Evolutionary conservation across 2,113 vertebrate genomes (phyloP).

Genomic region (Orientallactaga bullata): DNA sequence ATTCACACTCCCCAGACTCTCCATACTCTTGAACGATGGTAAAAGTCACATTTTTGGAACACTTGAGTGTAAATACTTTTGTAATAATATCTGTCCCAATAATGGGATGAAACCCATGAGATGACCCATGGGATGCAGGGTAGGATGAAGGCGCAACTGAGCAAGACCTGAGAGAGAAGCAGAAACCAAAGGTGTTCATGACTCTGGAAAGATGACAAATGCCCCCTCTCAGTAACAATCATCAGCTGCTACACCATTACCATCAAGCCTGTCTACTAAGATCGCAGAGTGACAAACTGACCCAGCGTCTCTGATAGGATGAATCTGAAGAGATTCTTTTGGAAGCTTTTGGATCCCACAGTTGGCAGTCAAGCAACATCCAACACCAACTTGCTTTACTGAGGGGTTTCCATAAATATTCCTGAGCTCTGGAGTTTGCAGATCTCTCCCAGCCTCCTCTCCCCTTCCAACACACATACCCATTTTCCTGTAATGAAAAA

Average conservation of each 20-base stretch:
- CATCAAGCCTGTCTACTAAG: not conserved
- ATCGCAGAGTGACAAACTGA: not conserved
- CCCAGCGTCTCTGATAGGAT: not conserved
- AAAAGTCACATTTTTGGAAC: slow-evolving; percentile 1
- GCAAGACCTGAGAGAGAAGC: not conserved
- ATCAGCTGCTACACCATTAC: not conserved
- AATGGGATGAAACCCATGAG: not conserved
- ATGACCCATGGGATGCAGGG: not conserved
- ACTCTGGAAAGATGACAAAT: not conserved
- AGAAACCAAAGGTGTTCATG: not conserved
- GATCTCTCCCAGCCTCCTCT: not conserved
- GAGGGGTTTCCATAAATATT: not conserved
- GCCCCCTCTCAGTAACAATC: not conserved
- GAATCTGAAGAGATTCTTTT: not conserved
- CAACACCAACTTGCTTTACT: not conserved
- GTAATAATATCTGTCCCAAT: not conserved
- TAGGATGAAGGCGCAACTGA: not conserved
- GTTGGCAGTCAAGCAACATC: not conserved
- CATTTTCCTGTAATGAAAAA: not conserved
- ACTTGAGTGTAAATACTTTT: not conserved
- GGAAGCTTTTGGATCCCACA: not conserved
- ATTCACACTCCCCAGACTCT: not conserved
- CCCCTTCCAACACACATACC: not conserved
- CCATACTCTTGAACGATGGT: not conserved
- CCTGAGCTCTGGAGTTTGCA: not conserved